These are phyloP conservation scores for Apeira syringaria DNA, from an alignment of 2,888 invertebrate species.

Conservation along the genomic window DNA sequence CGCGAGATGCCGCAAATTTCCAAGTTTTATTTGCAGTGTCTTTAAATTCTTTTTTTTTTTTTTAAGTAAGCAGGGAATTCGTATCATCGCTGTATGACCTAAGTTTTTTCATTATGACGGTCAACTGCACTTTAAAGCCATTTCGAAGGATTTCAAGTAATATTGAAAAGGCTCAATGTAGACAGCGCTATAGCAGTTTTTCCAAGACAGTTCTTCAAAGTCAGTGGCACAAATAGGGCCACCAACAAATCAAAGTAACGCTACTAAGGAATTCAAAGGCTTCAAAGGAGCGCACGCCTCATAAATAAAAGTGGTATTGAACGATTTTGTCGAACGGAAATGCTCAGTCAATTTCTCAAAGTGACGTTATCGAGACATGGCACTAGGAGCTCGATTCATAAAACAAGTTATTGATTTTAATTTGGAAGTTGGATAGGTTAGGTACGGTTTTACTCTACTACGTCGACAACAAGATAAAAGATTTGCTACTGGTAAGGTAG, in stretches of 20 bases:
- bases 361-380: constrained; percentile 1
- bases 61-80: too few species aligned
- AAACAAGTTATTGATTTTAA: not conserved
- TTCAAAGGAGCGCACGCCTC: constrained; percentile 5
- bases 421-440: too few species aligned
- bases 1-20: too few species aligned
- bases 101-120: too few species aligned
- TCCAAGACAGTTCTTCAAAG: not conserved
- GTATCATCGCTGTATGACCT: too few species aligned
- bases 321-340: constrained; percentile 4
- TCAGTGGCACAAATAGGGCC: not conserved
- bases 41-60: too few species aligned
- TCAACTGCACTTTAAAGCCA: not conserved
- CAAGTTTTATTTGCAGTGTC: too few species aligned
- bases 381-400: not conserved
- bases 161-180: not conserved
- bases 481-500: too few species aligned
- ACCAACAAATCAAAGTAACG: not conserved
- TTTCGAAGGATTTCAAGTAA: not conserved
- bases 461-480: too few species aligned
- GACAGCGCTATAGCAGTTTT: not conserved
- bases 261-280: not conserved
- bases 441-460: too few species aligned
- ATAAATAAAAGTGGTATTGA: constrained; percentile 6
- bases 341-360: constrained; percentile 4